Conservation (phyloP, 2,797 vertebrate species). For the Apogon hyalosoma region DNA sequence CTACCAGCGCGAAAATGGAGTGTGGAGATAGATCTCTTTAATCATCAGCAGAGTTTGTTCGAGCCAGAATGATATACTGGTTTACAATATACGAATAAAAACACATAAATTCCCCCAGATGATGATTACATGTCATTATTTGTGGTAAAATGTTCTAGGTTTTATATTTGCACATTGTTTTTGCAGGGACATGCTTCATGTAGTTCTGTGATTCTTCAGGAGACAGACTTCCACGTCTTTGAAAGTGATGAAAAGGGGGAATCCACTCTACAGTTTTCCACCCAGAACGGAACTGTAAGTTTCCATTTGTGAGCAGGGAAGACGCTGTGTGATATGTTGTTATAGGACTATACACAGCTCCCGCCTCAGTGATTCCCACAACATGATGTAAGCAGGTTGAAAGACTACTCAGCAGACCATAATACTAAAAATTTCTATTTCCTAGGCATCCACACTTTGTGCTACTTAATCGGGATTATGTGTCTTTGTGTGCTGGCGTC, state of each 20-base stretch:
- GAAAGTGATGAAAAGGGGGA: conserved; percentile 19
- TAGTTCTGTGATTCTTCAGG: too few relatives aligned
- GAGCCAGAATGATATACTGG: too few relatives aligned
- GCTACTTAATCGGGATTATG: conserved; percentile 60
- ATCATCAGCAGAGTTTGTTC: too few relatives aligned
- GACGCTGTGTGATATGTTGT: conserved; percentile 47
- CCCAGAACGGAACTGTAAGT: conserved; percentile 48
- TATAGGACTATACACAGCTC: conserved; percentile 43
- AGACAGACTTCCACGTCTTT: too few relatives aligned
- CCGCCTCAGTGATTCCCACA: conserved; percentile 51
- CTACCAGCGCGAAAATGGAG: too few relatives aligned
- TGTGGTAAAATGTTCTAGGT: too few relatives aligned
- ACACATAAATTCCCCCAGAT: too few relatives aligned
- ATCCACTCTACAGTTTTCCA: conserved; percentile 22
- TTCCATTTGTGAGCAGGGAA: conserved; percentile 54
- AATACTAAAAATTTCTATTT: conserved; percentile 67
- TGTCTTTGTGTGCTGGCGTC: conserved; percentile 47
- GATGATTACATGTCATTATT: too few relatives aligned
- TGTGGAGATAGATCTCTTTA: too few relatives aligned
- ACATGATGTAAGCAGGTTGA: conserved; percentile 72
- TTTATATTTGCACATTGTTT: too few relatives aligned
- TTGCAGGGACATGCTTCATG: too few relatives aligned
- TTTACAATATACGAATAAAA: too few relatives aligned
- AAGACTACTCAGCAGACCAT: conserved; percentile 67
- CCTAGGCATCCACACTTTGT: conserved; percentile 50